These are phyloP conservation scores for Neria commutata DNA, from an alignment of 2,888 invertebrate genomes.

Conservation along the genomic window DNA sequence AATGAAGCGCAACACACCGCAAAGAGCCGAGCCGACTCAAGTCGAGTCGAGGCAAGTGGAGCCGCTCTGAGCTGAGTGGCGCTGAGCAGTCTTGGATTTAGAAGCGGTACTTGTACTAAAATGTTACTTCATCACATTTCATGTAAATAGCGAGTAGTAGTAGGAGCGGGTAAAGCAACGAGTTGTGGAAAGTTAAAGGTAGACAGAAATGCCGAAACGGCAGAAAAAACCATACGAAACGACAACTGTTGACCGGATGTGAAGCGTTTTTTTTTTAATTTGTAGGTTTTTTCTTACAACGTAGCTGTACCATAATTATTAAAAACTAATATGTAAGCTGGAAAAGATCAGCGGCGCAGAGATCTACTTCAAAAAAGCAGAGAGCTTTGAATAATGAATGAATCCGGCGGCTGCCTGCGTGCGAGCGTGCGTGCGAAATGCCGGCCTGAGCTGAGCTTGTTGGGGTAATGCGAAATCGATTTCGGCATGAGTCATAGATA, in stretches of 20 bases:
- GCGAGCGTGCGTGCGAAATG: conserved; percentile 10
- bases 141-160: conserved; percentile 14
- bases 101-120: conserved; percentile 24
- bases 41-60: background rate
- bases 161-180: conserved; percentile 9
- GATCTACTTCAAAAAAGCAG: background rate
- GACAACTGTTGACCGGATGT: conserved; percentile 57
- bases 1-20: conserved; percentile 12
- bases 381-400: conserved; percentile 13
- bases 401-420: background rate
- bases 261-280: conserved; percentile 43
- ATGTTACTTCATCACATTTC: conserved; percentile 16
- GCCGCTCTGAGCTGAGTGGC: background rate
- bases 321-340: conserved; percentile 19
- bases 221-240: no score
- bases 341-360: conserved; percentile 16
- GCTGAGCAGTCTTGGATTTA: background rate
- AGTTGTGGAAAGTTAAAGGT: no score
- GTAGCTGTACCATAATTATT: conserved; percentile 20
- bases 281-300: conserved; percentile 15
- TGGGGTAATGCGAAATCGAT: no score
- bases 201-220: conserved; percentile 13
- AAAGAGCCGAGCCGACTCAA: background rate
- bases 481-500: no score
- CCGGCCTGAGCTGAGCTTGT: no score